Conservation (phyloP, 2,113 vertebrate genomes). For the Strix aluco region DNA sequence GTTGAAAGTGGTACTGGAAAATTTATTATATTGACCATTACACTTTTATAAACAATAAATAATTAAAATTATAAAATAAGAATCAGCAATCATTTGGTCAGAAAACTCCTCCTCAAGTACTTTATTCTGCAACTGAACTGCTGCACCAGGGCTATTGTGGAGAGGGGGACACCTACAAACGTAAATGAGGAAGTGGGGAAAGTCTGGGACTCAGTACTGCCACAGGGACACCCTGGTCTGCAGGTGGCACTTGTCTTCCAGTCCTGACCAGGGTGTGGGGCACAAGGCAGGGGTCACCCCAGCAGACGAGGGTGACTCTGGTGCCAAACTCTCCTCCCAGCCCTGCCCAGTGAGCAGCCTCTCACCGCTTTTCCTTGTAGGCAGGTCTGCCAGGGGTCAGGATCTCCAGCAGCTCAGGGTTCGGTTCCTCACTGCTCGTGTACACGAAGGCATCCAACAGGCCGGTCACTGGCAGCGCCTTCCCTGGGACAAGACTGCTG, state of each 20-base stretch:
- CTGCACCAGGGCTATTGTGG: background rate
- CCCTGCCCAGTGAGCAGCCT: background rate
- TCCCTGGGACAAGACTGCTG: background rate
- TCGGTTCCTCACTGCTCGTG: constrained; percentile 17
- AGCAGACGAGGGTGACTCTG: background rate
- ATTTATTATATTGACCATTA: background rate
- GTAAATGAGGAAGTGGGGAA: background rate
- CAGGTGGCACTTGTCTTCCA: background rate
- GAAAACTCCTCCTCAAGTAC: background rate
- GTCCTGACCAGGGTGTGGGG: background rate
- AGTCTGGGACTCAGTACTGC: accelerated
- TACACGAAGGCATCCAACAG: constrained; percentile 82
- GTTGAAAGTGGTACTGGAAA: background rate
- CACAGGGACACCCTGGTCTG: background rate
- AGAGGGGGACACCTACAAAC: background rate
- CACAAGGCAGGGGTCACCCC: background rate
- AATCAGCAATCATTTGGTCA: background rate
- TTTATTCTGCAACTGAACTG: background rate
- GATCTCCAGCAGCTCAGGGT: constrained; percentile 68
- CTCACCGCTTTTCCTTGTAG: background rate
- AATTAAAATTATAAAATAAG: background rate
- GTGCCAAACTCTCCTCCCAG: background rate
- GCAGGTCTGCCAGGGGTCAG: constrained; percentile 74
- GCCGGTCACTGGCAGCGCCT: background rate
- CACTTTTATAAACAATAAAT: background rate